Percentiles rank a stretch among this genome's conserved stretches.
Evolutionary conservation across 2,113 vertebrate genomes (phyloP).

Genomic region (Rhagologus leucostigma): DNA sequence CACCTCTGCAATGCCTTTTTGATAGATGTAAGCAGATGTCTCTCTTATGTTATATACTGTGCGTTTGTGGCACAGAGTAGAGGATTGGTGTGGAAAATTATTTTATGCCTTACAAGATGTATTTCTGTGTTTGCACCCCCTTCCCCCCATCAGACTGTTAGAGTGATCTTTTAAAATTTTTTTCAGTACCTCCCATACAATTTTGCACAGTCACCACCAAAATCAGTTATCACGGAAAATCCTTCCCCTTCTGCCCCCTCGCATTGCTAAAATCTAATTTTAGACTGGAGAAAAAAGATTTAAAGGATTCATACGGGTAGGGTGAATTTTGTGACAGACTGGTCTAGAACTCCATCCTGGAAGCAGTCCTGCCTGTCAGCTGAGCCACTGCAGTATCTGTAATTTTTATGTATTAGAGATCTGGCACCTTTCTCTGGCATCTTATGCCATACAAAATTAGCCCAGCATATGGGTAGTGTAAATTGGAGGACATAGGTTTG

Average conservation of each 20-base stretch:
- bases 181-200: not conserved
- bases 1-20: not conserved
- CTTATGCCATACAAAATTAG: not conserved
- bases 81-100: not conserved
- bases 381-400: conserved; percentile 20
- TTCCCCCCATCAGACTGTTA: not conserved
- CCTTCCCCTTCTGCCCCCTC: conserved; percentile 13
- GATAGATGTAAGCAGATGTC: not conserved
- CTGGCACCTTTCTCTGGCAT: conserved; percentile 46
- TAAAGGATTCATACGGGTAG: not conserved
- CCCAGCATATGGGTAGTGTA: conserved; percentile 38
- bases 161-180: not conserved
- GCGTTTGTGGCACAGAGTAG: not conserved
- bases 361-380: conserved; percentile 34
- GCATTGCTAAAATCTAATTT: conserved; percentile 13
- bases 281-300: not conserved
- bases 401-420: conserved; percentile 40
- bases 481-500: conserved; percentile 22
- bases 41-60: not conserved
- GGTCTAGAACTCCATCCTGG: not conserved
- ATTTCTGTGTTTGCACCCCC: not conserved
- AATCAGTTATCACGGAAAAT: conserved; percentile 4
- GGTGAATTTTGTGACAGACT: not conserved
- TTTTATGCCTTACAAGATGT: not conserved
- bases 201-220: not conserved